Percentiles rank a stretch among this genome's conserved stretches.
These are phyloP conservation scores for Atta colombica DNA, from an alignment of 1,140 invertebrate species.

Conservation along the genomic window DNA sequence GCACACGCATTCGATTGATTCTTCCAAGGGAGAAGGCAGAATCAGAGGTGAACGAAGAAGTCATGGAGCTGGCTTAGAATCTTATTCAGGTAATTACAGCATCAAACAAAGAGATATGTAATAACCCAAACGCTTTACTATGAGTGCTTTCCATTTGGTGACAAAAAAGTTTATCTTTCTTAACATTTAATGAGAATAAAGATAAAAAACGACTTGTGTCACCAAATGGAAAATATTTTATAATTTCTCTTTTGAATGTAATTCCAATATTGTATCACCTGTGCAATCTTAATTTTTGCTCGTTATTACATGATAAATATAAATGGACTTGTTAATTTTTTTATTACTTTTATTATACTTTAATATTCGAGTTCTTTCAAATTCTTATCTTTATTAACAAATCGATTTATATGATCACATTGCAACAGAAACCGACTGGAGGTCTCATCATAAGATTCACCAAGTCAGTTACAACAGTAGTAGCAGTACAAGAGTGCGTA, in stretches of 20 bases:
- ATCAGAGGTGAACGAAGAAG: constrained; percentile 80
- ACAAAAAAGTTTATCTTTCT: too few species aligned
- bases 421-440: constrained; percentile 82
- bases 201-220: too few species aligned
- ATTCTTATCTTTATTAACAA: neutral
- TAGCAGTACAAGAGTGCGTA: constrained; percentile 79
- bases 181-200: too few species aligned
- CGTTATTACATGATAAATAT: neutral
- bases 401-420: neutral
- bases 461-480: constrained; percentile 78
- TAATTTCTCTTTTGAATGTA: constrained; percentile 7
- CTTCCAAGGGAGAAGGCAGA: constrained; percentile 80
- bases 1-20: constrained; percentile 77
- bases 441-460: constrained; percentile 82
- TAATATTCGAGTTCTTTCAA: neutral
- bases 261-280: neutral
- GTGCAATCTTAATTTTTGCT: neutral
- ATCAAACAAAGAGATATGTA: neutral
- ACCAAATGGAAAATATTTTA: too few species aligned
- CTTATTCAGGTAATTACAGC: constrained; percentile 79
- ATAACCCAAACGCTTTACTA: neutral
- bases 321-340: neutral
- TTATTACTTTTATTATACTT: neutral
- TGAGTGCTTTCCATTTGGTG: too few species aligned
- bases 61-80: constrained; percentile 84